phyloP scores from a whole-genome alignment of 2,797 vertebrate genomes.

The Eulemur coronatus region DNA sequence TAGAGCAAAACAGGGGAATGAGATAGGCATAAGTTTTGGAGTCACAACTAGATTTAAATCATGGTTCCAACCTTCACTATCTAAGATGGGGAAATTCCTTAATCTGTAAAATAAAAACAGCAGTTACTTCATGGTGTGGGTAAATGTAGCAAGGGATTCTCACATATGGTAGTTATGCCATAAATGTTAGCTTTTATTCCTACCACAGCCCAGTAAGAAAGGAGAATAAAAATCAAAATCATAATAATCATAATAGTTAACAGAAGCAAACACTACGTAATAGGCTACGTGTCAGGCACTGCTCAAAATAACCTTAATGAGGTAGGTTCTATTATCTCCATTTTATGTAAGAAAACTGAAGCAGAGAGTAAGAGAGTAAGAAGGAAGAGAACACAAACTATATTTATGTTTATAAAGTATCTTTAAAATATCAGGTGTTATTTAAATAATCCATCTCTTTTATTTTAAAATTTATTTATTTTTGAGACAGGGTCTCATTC shows the following conservation, averaged over 20 bases:
- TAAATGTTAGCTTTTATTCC: neutral
- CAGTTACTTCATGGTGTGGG: neutral
- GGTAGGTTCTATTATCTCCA: neutral
- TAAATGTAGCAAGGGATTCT: neutral
- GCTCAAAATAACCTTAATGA: neutral
- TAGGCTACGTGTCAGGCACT: neutral
- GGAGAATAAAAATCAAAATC: neutral
- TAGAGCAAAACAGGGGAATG: neutral
- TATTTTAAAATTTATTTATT: neutral
- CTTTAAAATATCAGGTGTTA: conserved; percentile 8
- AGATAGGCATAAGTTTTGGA: neutral
- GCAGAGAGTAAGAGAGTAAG: neutral
- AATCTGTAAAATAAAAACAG: conserved; percentile 16
- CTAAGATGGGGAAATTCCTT: conserved; percentile 8
- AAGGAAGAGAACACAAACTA: neutral
- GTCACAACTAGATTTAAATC: neutral
- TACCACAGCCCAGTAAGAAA: conserved; percentile 11
- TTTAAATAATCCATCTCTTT: neutral
- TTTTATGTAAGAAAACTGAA: conserved; percentile 21
- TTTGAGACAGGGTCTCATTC: neutral
- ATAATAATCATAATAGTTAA: conserved; percentile 5
- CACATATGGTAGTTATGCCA: neutral
- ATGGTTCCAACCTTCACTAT: conserved; percentile 4
- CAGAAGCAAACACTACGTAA: neutral
- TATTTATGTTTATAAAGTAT: neutral